Evolutionary conservation across 2,888 invertebrate genomes (phyloP).

Genomic region (Drosophila borealis): DNA sequence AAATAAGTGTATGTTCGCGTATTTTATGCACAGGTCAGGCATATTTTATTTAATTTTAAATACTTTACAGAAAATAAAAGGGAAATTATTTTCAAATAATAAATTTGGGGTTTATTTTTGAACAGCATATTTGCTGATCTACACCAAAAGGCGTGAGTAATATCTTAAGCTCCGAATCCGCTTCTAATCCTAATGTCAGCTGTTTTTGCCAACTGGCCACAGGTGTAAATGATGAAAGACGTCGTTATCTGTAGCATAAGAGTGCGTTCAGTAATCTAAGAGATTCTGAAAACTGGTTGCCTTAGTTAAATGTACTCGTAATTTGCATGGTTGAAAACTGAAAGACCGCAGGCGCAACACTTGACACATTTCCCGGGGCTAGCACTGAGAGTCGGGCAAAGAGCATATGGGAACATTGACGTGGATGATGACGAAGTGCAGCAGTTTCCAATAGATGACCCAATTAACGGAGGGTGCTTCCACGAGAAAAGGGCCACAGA

Average conservation of each 20-base stretch:
- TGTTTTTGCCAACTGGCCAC: conserved; percentile 26
- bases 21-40: too few species aligned
- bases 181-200: background rate
- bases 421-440: conserved; percentile 27
- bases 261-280: conserved; percentile 56
- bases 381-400: background rate
- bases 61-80: too few species aligned
- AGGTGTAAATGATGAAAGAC: conserved; percentile 71
- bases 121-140: too few species aligned
- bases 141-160: too few species aligned
- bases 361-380: conserved; percentile 72
- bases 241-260: conserved; percentile 37
- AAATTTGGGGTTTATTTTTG: too few species aligned
- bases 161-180: background rate
- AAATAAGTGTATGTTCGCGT: too few species aligned
- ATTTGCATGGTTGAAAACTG: conserved; percentile 63
- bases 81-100: too few species aligned
- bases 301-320: conserved; percentile 58
- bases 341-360: conserved; percentile 59
- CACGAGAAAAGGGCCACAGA: conserved; percentile 60
- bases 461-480: conserved; percentile 45
- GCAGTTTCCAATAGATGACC: conserved; percentile 62
- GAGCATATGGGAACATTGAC: conserved; percentile 47
- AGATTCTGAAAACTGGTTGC: conserved; percentile 65
- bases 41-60: too few species aligned